A percentile compares a stretch with the other conserved stretches of the same genome.
These are phyloP conservation scores for Oceanites oceanicus DNA, from an alignment of 2,113 vertebrate species.

Conservation along the genomic window DNA sequence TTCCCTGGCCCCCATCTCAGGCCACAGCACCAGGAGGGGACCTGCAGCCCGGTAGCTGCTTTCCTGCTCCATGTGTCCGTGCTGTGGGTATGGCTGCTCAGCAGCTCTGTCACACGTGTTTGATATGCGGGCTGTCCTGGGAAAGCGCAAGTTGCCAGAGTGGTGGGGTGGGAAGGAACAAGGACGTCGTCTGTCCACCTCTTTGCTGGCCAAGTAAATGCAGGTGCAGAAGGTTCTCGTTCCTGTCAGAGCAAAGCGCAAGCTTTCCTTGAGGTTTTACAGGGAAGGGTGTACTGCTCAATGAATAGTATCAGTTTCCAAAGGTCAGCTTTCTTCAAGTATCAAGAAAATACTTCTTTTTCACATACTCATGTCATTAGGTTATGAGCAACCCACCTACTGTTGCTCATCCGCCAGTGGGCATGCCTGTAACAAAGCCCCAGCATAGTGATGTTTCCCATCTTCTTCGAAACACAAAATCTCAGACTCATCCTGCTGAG, in stretches of 20 bases:
- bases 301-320: not conserved
- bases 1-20: not conserved
- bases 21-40: not conserved
- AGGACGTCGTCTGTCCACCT: not conserved
- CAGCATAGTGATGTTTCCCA: not conserved
- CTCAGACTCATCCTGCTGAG: not conserved
- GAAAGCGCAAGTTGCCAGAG: not conserved
- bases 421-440: not conserved
- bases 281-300: not conserved
- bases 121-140: not conserved
- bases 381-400: not conserved
- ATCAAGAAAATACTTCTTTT: not conserved
- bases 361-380: fast-evolving
- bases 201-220: not conserved
- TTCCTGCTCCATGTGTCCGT: fast-evolving
- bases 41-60: not conserved
- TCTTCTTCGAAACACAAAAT: not conserved
- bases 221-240: not conserved
- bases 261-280: not conserved
- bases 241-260: not conserved
- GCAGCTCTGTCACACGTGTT: not conserved
- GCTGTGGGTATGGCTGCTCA: not conserved
- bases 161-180: fast-evolving
- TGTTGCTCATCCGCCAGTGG: not conserved
- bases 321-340: not conserved